These are phyloP conservation scores for Caenorhabditis inopinata DNA, from an alignment of 1,140 invertebrate genomes.

Conservation along the genomic window DNA sequence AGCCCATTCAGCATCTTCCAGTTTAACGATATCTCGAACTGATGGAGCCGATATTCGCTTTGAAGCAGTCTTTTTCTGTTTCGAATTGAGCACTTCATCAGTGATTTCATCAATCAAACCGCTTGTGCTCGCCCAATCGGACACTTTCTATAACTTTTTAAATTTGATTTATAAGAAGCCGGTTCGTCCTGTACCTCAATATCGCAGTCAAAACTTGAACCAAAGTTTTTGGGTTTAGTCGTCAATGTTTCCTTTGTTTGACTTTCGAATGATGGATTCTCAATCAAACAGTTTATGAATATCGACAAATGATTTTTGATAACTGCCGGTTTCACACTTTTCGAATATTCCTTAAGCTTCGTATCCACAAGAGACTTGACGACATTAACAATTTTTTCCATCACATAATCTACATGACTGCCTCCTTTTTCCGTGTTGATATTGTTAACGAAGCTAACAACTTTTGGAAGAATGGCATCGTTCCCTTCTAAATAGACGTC, in stretches of 20 bases:
- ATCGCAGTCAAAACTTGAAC: constrained; percentile 83
- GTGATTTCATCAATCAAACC: constrained; percentile 87
- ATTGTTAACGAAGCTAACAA: constrained; percentile 97
- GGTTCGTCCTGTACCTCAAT: constrained; percentile 77
- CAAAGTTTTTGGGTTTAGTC: constrained; percentile 86
- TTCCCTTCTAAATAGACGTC: constrained; percentile 82
- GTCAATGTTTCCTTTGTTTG: constrained; percentile 97
- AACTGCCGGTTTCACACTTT: constrained; percentile 79
- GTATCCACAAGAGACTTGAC: constrained; percentile 82
- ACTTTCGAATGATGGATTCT: constrained; percentile 97
- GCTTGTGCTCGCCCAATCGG: constrained; percentile 76
- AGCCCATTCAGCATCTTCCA: constrained; percentile 96
- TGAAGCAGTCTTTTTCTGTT: neutral
- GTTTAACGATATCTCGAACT: constrained; percentile 79
- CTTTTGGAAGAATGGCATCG: constrained; percentile 79
- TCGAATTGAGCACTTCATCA: constrained; percentile 76
- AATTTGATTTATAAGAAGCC: neutral
- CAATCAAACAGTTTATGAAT: constrained; percentile 97
- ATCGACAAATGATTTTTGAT: constrained; percentile 91
- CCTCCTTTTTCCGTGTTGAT: constrained; percentile 98
- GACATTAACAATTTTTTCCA: constrained; percentile 82
- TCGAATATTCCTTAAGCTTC: constrained; percentile 75
- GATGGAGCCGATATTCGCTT: neutral
- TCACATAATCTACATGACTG: constrained; percentile 89
- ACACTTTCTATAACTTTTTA: constrained; percentile 75